Conservation (phyloP, 2,888 invertebrate species). For the Clostera curtula region DNA sequence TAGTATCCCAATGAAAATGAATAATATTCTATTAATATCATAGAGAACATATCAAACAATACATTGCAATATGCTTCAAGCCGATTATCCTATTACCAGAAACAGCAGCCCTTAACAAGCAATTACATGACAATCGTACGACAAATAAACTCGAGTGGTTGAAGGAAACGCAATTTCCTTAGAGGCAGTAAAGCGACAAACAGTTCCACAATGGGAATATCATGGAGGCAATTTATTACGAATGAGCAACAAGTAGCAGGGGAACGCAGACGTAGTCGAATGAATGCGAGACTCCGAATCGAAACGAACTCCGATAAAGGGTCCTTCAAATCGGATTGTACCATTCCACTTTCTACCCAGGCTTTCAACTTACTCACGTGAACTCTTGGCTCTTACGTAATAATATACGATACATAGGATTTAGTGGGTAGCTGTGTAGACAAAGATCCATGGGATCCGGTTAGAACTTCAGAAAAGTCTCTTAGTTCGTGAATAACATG, state of each 20-base stretch:
- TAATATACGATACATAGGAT: too few relatives aligned
- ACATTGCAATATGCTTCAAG: background rate
- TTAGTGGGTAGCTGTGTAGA: too few relatives aligned
- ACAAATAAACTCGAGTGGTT: slow-evolving; percentile 61
- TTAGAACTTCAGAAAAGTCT: too few relatives aligned
- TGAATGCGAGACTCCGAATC: slow-evolving; percentile 40
- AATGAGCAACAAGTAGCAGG: slow-evolving; percentile 74
- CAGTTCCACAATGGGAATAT: slow-evolving; percentile 71
- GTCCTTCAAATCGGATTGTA: slow-evolving; percentile 44
- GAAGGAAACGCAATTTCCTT: slow-evolving; percentile 69
- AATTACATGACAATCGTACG: slow-evolving; percentile 29
- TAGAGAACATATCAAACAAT: too few relatives aligned
- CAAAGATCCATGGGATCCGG: too few relatives aligned
- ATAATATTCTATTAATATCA: too few relatives aligned
- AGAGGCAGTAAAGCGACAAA: slow-evolving; percentile 70
- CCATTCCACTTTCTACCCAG: too few relatives aligned
- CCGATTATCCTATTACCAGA: slow-evolving; percentile 14
- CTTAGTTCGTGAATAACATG: too few relatives aligned
- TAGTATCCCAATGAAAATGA: too few relatives aligned
- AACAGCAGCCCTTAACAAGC: background rate
- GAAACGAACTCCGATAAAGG: slow-evolving; percentile 43
- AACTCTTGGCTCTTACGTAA: too few relatives aligned
- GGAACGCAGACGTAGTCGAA: slow-evolving; percentile 57
- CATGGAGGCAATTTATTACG: slow-evolving; percentile 73
- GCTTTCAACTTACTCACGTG: too few relatives aligned